Conservation (phyloP, 2,113 vertebrate genomes). For the Crocuta crocuta region DNA sequence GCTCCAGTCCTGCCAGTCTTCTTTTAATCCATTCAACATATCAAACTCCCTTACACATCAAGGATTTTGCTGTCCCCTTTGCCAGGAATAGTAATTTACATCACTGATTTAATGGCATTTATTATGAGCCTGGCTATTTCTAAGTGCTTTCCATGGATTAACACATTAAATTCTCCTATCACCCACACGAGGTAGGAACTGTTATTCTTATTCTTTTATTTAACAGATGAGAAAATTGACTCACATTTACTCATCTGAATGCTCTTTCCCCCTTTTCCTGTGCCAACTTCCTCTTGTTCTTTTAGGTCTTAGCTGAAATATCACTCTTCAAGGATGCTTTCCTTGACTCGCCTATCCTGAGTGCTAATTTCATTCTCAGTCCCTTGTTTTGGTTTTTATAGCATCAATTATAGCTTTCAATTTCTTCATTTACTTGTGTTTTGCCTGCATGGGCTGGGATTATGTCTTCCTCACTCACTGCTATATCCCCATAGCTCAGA, state of each 20-base stretch:
- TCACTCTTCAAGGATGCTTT: background rate
- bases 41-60: background rate
- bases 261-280: background rate
- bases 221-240: slow-evolving; percentile 19
- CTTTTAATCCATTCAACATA: background rate
- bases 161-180: slow-evolving; percentile 29
- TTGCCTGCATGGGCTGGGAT: background rate
- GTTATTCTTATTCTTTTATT: background rate
- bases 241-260: background rate
- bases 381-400: background rate
- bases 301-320: slow-evolving; percentile 17
- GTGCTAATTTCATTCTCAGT: background rate
- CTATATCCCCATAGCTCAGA: background rate
- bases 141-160: slow-evolving; percentile 3
- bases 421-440: slow-evolving; percentile 15
- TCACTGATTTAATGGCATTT: slow-evolving; percentile 20
- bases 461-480: background rate
- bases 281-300: background rate
- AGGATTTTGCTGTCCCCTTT: background rate
- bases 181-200: background rate
- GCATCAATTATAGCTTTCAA: background rate
- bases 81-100: background rate
- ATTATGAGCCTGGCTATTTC: background rate
- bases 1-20: background rate
- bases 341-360: background rate